Conservation (phyloP, 2,797 vertebrate species). For the Crax fasciolata region DNA sequence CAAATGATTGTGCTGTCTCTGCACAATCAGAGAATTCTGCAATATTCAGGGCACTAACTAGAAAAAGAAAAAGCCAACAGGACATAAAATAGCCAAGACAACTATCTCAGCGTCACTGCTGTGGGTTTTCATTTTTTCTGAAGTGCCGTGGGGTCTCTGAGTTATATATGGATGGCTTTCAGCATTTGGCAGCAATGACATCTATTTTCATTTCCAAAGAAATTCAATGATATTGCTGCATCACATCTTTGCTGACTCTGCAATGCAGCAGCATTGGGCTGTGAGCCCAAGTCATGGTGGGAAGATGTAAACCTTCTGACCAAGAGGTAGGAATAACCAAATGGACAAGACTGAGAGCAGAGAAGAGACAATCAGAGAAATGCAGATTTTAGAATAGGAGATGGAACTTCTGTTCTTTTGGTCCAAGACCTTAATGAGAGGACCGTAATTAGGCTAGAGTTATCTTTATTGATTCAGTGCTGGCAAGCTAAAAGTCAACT, state of each 20-base stretch:
- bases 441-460: conserved; percentile 8
- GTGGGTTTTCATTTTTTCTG: background rate
- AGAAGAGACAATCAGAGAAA: background rate
- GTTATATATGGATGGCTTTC: background rate
- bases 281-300: background rate
- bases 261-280: conserved; percentile 59
- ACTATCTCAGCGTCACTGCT: background rate
- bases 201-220: background rate
- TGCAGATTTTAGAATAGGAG: background rate
- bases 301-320: conserved; percentile 1
- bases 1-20: background rate
- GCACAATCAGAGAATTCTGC: background rate
- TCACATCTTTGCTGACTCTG: conserved; percentile 62
- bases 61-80: background rate
- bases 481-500: background rate
- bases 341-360: background rate
- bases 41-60: background rate
- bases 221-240: conserved; percentile 26
- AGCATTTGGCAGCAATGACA: conserved; percentile 6
- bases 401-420: background rate
- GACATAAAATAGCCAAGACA: background rate
- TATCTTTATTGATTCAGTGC: background rate
- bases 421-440: background rate
- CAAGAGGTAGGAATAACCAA: conserved; percentile 6
- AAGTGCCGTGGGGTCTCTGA: background rate